Base-by-base conservation (phyloP, 2,797 vertebrate species). In the Leptoclinus maculatus region DNA sequence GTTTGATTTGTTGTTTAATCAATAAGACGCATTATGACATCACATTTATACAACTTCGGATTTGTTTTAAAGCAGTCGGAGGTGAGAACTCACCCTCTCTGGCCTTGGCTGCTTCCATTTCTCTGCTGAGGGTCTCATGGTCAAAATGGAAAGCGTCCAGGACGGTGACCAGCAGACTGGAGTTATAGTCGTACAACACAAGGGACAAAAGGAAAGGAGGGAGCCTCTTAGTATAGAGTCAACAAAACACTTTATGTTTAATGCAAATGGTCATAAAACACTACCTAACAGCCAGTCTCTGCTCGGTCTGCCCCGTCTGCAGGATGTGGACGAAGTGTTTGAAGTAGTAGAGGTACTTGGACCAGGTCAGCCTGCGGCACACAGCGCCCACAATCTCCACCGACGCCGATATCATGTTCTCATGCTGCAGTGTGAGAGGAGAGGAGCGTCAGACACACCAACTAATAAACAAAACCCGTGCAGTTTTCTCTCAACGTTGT, bases 101-200 rank as follows among this genome's bases (percentile, higher is more conserved):
- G 81, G 76, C 93, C 77, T 96, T 95, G 87, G 95, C 88, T 3
- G 93, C 95, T 78, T 96, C 83, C 84, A 99, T 96, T 86, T 97
- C 96, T 87, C 95, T 96, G 93, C 93, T 95, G 83, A 99, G 95
- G 0, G 96, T 99, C 84, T 94, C 81, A 32, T 96, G 89, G 91
- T 99, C 98, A 36, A 99, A 99, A 82, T 98, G 98, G 86, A 99
- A 99, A 7, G 98, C 96, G 71, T 99, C 97, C 76, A 99, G 91
- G 58, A 98, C 96, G 0, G 92, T 97, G 80, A 99, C 95, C 71
- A 99, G 92, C 87, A 99, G 93, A 90, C 98, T 99, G 90, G 11
- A 66, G 76, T 71, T 8, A 60, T 12, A 2, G 60, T 57, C 85
- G 9, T 2, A n/a, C 2, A 59, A 43, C 32, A 34, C 32, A 34